Evolutionary conservation across 2,797 vertebrate species (phyloP), one percentile per base, ranked within the genome.

Genomic region (Iguana delicatissima): DNA sequence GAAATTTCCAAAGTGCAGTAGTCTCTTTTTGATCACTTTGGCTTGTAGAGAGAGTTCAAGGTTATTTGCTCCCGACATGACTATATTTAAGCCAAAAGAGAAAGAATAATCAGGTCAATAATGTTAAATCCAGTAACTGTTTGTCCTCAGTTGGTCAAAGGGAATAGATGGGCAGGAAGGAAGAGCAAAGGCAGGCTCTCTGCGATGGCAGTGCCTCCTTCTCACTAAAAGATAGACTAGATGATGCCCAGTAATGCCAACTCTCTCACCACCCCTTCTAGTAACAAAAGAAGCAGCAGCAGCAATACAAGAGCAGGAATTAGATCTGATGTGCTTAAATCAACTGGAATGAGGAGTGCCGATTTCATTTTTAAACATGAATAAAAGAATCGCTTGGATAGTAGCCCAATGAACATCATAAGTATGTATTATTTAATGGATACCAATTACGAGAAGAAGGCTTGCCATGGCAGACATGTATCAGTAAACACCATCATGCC

Each of bases 371-470:
- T 83, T 84, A 73, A 92, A 92, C 89, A 80, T 89, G 83, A 92
- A 91, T 69, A 90, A 94, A 92, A 90, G 79, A n/a, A 64, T 29
- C 77, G 88, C 91, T 94, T 93, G 89, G 6, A 22, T 91, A 46
- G 32, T 4, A 67, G 32, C 89, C 38, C 59, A 89, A 29, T 69
- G n/a, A 64, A 79, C 73, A 10, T 73, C 46, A 73, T 81, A 77
- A 81, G 69, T 26, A 32, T 80, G 88, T 90, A 92, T 89, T 89
- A 3, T 93, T 92, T 88, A 93, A 89, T 7, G 2, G 10, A 16
- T 16, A 73, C n/a, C 29, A 52, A 0, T 90, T 84, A 84, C 59
- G 94, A 6, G 2, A 59, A n/a, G 7, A 76, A 89, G 84, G 90
- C 64, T 82, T 9, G 29, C 76, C 77, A 90, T 50, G 73, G 59